Conservation (phyloP, 2,113 vertebrate genomes). For the Triplophysa tibetana region DNA sequence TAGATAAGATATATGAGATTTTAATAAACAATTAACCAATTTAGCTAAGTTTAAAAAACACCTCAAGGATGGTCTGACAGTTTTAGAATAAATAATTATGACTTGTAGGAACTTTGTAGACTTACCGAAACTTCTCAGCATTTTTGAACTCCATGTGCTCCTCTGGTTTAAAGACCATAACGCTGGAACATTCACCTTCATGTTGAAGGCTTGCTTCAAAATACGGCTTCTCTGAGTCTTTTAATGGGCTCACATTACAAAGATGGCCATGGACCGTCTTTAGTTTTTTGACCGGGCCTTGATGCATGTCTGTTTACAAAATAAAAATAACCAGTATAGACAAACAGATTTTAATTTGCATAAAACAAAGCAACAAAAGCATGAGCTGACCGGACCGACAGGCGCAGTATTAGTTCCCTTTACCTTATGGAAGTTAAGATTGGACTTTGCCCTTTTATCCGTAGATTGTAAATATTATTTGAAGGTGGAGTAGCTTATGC, state of each 20-base stretch:
- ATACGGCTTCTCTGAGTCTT: neutral
- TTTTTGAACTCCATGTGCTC: conserved; percentile 14
- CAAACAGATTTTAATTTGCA: no score
- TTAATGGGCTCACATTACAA: conserved; percentile 2
- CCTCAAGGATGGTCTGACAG: no score
- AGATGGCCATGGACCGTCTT: neutral
- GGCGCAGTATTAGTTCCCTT: no score
- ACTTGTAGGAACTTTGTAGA: neutral
- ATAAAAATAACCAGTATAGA: neutral
- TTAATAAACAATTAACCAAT: no score
- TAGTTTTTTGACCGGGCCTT: neutral
- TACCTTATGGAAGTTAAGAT: neutral
- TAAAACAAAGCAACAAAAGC: neutral
- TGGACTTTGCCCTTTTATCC: neutral
- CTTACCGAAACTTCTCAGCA: neutral
- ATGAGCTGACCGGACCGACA: neutral
- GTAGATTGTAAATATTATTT: no score
- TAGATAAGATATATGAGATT: no score
- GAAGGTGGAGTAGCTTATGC: no score
- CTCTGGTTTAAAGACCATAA: neutral
- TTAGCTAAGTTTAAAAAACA: no score
- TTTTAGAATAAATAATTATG: neutral
- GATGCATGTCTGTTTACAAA: neutral
- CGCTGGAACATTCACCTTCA: neutral
- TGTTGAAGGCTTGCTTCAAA: neutral